Conservation (phyloP, 2,797 vertebrate species). For the Tinamus major region DNA sequence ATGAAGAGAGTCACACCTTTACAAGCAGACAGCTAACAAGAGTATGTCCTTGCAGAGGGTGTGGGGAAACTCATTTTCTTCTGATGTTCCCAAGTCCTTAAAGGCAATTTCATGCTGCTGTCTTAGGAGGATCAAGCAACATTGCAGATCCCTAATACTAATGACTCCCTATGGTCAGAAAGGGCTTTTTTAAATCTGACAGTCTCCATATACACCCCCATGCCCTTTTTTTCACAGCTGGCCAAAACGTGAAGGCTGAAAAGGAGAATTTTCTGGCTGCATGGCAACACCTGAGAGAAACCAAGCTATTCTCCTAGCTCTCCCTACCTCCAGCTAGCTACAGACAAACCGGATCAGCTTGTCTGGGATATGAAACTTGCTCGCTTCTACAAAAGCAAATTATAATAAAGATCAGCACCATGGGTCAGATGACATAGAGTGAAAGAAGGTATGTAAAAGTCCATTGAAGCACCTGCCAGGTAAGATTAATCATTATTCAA, state of each 20-base stretch:
- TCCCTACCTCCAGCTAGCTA: background rate
- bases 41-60: background rate
- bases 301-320: background rate
- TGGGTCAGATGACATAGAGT: background rate
- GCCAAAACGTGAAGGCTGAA: background rate
- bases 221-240: slow-evolving; percentile 17
- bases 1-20: background rate
- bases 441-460: background rate
- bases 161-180: background rate
- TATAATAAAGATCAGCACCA: slow-evolving; percentile 1
- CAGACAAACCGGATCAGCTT: slow-evolving; percentile 6
- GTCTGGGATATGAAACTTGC: background rate
- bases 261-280: slow-evolving; percentile 23
- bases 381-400: background rate
- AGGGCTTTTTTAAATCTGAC: background rate
- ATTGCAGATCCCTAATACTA: background rate
- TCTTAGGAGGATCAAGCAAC: background rate
- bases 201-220: background rate
- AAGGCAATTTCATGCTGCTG: slow-evolving; percentile 37
- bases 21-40: background rate
- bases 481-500: background rate
- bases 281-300: slow-evolving; percentile 32
- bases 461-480: background rate
- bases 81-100: background rate
- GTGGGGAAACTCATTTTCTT: slow-evolving; percentile 20